Evolutionary conservation across 2,888 invertebrate species (phyloP).

Genomic region (Blera fallax): DNA sequence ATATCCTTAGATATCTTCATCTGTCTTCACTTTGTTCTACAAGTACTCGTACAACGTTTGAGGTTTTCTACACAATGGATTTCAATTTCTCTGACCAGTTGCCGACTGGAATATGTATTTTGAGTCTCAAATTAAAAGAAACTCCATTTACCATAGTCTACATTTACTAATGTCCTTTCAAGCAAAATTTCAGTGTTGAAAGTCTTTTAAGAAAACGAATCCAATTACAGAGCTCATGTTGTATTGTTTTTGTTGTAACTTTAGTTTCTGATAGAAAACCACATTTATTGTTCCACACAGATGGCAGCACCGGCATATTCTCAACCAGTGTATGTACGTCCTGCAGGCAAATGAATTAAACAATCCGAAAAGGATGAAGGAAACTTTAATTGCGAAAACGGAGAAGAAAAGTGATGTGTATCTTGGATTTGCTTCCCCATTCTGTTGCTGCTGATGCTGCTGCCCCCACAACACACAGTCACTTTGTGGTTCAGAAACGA

Average conservation of each 20-base stretch:
- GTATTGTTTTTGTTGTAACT: conserved; percentile 17
- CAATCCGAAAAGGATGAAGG: conserved; percentile 52
- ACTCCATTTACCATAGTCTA: conserved; percentile 47
- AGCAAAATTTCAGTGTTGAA: conserved; percentile 51
- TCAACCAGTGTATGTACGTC: background rate
- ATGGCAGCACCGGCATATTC: conserved; percentile 43
- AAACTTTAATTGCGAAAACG: conserved; percentile 67
- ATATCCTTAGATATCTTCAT: background rate
- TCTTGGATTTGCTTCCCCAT: conserved; percentile 36
- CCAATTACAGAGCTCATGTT: conserved; percentile 51
- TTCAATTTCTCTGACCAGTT: conserved; percentile 57
- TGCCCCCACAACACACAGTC: background rate
- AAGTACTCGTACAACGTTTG: conserved; percentile 21
- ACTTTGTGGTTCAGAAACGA: conserved; percentile 51
- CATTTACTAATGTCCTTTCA: conserved; percentile 56
- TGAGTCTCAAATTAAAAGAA: conserved; percentile 26
- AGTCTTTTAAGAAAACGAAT: conserved; percentile 60
- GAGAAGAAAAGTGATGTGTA: conserved; percentile 51
- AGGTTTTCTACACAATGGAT: conserved; percentile 50
- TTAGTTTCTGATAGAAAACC: conserved; percentile 37
- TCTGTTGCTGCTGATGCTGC: background rate
- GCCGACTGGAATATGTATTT: conserved; percentile 5
- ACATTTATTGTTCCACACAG: conserved; percentile 30
- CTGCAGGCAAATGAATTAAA: conserved; percentile 55
- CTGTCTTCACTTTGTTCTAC: conserved; percentile 27